phyloP scores from a whole-genome alignment of 2,888 invertebrate species.

The Vesta saturnalis region DNA sequence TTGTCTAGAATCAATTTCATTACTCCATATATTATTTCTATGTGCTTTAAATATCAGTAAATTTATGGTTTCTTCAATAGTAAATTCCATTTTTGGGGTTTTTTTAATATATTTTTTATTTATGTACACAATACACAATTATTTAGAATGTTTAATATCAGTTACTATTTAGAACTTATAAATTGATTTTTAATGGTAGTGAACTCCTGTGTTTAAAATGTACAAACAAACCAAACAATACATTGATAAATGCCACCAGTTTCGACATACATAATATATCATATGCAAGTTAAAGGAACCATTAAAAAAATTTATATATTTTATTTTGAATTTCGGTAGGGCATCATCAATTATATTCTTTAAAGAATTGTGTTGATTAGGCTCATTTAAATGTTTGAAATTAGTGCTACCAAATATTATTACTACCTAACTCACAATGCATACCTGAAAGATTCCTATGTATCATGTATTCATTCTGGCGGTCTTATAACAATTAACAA shows the following conservation, averaged over 20 bases:
- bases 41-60: too few species aligned
- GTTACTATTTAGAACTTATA: too few species aligned
- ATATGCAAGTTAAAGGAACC: neutral
- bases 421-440: conserved; percentile 21
- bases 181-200: neutral
- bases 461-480: conserved; percentile 32
- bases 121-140: too few species aligned
- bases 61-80: too few species aligned
- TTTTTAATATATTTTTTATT: too few species aligned
- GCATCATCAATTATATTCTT: conserved; percentile 28
- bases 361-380: conserved; percentile 31
- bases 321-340: conserved; percentile 3
- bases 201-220: neutral
- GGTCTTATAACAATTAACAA: conserved; percentile 36
- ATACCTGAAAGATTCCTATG: conserved; percentile 33
- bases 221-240: neutral
- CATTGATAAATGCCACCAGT: conserved; percentile 3
- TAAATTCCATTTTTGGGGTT: too few species aligned
- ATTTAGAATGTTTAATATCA: too few species aligned
- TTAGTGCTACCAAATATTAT: conserved; percentile 34
- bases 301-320: neutral
- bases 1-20: too few species aligned
- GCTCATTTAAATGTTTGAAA: conserved; percentile 30
- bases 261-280: neutral
- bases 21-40: too few species aligned